Evolutionary conservation across 2,888 invertebrate genomes (phyloP).

Genomic region (Dimorphilus gyrociliatus): DNA sequence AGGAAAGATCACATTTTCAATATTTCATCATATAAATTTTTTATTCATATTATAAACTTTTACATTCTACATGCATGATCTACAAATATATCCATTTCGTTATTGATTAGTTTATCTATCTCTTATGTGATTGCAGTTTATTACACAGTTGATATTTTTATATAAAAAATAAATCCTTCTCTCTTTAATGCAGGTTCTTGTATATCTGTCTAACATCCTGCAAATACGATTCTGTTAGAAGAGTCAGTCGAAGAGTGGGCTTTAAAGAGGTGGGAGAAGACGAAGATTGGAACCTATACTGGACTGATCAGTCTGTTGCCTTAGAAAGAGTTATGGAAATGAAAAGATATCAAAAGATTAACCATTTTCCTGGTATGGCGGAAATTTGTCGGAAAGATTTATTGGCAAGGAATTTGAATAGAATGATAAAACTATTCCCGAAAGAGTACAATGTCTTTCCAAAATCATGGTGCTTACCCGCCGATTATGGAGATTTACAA

Average conservation of each 20-base stretch:
- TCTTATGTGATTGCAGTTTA: too few relatives aligned
- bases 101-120: too few relatives aligned
- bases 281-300: slow-evolving; percentile 73
- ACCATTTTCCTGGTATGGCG: slow-evolving; percentile 79
- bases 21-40: too few relatives aligned
- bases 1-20: too few relatives aligned
- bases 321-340: slow-evolving; percentile 73
- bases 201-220: slow-evolving; percentile 31
- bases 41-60: too few relatives aligned
- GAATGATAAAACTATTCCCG: slow-evolving; percentile 72
- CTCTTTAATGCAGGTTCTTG: slow-evolving; percentile 21
- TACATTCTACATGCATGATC: too few relatives aligned
- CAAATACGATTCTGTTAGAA: slow-evolving; percentile 44
- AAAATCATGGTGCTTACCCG: slow-evolving; percentile 80
- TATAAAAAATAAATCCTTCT: slow-evolving; percentile 3
- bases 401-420: slow-evolving; percentile 67
- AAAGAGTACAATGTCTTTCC: slow-evolving; percentile 81
- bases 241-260: slow-evolving; percentile 52
- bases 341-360: slow-evolving; percentile 75
- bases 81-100: too few relatives aligned
- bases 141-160: background rate
- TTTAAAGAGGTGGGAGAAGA: slow-evolving; percentile 61
- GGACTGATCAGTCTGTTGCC: slow-evolving; percentile 73
- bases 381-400: slow-evolving; percentile 77
- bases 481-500: slow-evolving; percentile 45